Evolutionary conservation across 2,888 invertebrate genomes (phyloP).

Genomic region (Aphodius sticticus): DNA sequence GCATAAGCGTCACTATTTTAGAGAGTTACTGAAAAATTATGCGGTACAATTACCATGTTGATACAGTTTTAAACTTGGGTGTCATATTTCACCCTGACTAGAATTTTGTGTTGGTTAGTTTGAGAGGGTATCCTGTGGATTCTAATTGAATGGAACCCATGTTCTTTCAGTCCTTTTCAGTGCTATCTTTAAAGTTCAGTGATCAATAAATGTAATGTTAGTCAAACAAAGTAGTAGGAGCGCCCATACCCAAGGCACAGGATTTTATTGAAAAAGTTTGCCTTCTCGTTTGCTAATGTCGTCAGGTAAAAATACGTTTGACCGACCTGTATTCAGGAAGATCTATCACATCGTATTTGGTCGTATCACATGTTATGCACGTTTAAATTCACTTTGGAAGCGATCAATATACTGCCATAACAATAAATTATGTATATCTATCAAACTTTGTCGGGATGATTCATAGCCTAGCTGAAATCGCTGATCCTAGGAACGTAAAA

Average conservation of each 20-base stretch:
- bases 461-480: too few species aligned
- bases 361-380: neutral
- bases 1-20: neutral
- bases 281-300: neutral
- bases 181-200: conserved; percentile 4
- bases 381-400: too few species aligned
- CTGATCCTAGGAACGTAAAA: too few species aligned
- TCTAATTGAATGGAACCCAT: neutral
- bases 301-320: neutral
- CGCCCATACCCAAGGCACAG: neutral
- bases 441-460: too few species aligned
- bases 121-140: neutral
- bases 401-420: too few species aligned
- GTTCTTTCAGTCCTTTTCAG: neutral
- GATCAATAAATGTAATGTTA: conserved; percentile 4
- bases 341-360: neutral
- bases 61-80: neutral
- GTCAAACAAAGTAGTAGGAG: conserved; percentile 4
- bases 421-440: too few species aligned
- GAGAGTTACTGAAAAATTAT: neutral
- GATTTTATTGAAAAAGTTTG: neutral
- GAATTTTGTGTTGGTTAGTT: neutral
- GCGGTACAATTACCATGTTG: neutral
- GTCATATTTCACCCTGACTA: neutral
- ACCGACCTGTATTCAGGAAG: neutral